Conservation (phyloP, 2,888 invertebrate species). For the Drosophila kokeensis region DNA sequence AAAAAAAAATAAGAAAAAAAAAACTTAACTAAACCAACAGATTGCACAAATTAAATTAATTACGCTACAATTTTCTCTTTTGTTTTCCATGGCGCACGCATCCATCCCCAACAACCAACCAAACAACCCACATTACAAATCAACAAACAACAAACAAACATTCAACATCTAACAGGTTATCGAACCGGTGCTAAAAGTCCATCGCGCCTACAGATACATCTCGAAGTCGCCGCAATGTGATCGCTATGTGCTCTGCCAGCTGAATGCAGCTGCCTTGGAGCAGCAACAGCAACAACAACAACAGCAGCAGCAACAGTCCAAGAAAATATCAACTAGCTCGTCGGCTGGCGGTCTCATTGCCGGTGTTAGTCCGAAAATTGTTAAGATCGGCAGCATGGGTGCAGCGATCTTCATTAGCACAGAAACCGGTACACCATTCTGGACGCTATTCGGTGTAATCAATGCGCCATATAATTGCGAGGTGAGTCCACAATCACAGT, state of each 20-base stretch:
- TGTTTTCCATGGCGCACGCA: constrained; percentile 36
- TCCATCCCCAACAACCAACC: constrained; percentile 31
- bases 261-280: constrained; percentile 88
- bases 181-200: constrained; percentile 92
- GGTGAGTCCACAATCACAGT: constrained; percentile 85
- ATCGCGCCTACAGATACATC: constrained; percentile 92
- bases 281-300: constrained; percentile 84
- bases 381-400: constrained; percentile 90
- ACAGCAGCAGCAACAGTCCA: constrained; percentile 85
- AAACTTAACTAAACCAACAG: constrained; percentile 25
- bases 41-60: constrained; percentile 73
- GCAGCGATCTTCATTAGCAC: constrained; percentile 92
- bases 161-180: constrained; percentile 86
- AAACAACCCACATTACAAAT: constrained; percentile 16
- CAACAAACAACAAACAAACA: constrained; percentile 36
- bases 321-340: constrained; percentile 79
- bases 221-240: constrained; percentile 90
- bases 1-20: constrained; percentile 6
- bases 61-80: constrained; percentile 66
- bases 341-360: constrained; percentile 86
- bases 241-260: constrained; percentile 91
- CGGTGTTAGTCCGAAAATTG: constrained; percentile 90
- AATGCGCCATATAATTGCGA: constrained; percentile 90
- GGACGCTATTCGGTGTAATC: constrained; percentile 91
- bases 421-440: constrained; percentile 90